These are phyloP conservation scores for Cephus runcator DNA, from an alignment of 2,888 invertebrate genomes.

Conservation along the genomic window DNA sequence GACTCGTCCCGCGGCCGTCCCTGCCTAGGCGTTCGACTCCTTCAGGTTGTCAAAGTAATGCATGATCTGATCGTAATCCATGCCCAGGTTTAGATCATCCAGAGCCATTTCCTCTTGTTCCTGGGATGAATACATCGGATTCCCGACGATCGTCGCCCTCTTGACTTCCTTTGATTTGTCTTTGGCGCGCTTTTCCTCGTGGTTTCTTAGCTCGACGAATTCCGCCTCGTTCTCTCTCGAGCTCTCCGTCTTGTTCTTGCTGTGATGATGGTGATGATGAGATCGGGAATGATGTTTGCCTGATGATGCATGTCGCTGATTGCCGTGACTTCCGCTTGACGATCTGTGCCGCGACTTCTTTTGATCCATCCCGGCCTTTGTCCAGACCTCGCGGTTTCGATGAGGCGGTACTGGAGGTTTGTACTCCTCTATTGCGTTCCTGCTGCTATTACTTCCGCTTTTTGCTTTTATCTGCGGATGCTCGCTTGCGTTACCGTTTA, in stretches of 20 bases:
- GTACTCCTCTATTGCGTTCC: slow-evolving; percentile 73
- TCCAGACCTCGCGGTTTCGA: slow-evolving; percentile 75
- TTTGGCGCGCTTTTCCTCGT: slow-evolving; percentile 48
- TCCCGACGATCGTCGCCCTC: slow-evolving; percentile 87
- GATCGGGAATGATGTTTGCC: slow-evolving; percentile 29
- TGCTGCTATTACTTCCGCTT: slow-evolving; percentile 50
- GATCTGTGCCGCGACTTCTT: slow-evolving; percentile 62
- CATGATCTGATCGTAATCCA: slow-evolving; percentile 98
- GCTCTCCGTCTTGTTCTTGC: slow-evolving; percentile 40
- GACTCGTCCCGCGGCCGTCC: slow-evolving; percentile 16
- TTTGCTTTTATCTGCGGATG: background rate
- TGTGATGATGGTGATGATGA: slow-evolving; percentile 32
- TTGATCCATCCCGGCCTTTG: slow-evolving; percentile 61
- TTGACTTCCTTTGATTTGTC: slow-evolving; percentile 73
- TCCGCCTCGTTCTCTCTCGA: slow-evolving; percentile 42
- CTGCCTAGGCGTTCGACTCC: slow-evolving; percentile 91
- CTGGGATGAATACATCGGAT: slow-evolving; percentile 83
- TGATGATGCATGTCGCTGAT: slow-evolving; percentile 48
- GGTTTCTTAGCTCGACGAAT: slow-evolving; percentile 55
- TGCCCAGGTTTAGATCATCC: slow-evolving; percentile 83
- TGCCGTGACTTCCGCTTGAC: slow-evolving; percentile 54
- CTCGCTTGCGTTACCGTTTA: background rate
- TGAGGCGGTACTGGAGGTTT: slow-evolving; percentile 91
- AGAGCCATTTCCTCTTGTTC: slow-evolving; percentile 74
- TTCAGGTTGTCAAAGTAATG: slow-evolving; percentile 98